Evolutionary conservation across 2,888 invertebrate genomes (phyloP).

Genomic region (Eupithecia pulchellata): DNA sequence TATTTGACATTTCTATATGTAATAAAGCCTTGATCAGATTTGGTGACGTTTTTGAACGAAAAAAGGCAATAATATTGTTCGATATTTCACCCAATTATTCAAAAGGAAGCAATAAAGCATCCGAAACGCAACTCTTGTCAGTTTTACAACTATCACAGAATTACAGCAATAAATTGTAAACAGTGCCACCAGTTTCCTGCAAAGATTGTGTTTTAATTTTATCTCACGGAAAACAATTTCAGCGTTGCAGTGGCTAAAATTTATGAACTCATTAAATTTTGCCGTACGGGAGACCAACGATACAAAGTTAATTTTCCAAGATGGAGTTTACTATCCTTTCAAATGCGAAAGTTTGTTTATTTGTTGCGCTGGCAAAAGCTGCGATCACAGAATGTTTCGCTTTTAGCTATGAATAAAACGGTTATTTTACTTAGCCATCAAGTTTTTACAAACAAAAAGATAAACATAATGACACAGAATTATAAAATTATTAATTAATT

Average conservation of each 20-base stretch:
- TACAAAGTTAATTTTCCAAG: constrained; percentile 28
- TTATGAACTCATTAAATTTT: constrained; percentile 36
- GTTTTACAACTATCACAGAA: constrained; percentile 24
- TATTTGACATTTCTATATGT: too few relatives aligned
- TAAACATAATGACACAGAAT: too few relatives aligned
- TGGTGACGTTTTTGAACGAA: background rate
- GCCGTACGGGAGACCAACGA: constrained; percentile 32
- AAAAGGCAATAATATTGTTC: background rate
- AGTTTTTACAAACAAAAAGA: background rate
- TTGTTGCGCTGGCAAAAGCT: background rate
- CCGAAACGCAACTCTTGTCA: constrained; percentile 12
- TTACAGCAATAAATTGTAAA: constrained; percentile 35
- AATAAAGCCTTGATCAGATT: too few relatives aligned
- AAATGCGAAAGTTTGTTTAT: background rate
- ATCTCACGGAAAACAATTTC: constrained; percentile 43
- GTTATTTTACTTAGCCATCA: background rate
- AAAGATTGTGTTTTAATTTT: constrained; percentile 40
- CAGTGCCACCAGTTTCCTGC: constrained; percentile 41
- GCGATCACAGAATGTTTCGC: background rate
- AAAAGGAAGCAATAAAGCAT: constrained; percentile 16
- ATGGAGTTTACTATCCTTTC: constrained; percentile 11
- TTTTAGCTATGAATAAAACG: background rate
- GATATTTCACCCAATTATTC: background rate
- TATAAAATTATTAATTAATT: too few relatives aligned
- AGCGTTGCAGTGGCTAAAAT: constrained; percentile 35